phyloP scores from a whole-genome alignment of 92 coral and sea anemone genomes.

The Bergia puertoricense region DNA sequence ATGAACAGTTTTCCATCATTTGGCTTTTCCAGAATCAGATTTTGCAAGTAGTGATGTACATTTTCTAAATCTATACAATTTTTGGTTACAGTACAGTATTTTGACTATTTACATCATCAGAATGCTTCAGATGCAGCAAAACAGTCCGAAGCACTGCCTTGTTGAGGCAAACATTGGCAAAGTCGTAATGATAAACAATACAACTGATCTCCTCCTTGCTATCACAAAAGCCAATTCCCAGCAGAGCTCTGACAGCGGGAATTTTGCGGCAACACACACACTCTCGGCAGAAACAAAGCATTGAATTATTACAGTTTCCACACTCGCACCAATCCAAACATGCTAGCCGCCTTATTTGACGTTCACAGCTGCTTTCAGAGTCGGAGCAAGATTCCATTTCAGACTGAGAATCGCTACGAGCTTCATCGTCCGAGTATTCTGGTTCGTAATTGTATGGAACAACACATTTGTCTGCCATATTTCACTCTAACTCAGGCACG shows the following conservation, averaged over 20 bases:
- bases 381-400: neutral
- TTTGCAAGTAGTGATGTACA: constrained; percentile 7
- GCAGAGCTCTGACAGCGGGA: constrained; percentile 16
- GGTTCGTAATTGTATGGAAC: neutral
- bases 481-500: too few species aligned
- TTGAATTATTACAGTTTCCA: constrained; percentile 28
- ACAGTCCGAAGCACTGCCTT: constrained; percentile 32
- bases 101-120: neutral
- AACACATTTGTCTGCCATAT: neutral
- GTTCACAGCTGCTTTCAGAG: neutral
- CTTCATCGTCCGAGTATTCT: neutral
- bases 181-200: constrained; percentile 21
- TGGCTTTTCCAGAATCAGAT: neutral
- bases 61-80: neutral
- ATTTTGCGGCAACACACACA: constrained; percentile 35
- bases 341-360: neutral
- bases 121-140: constrained; percentile 14
- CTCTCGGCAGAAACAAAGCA: constrained; percentile 27
- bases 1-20: neutral
- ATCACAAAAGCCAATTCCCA: neutral
- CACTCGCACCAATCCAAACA: constrained; percentile 34
- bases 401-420: neutral
- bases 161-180: constrained; percentile 28
- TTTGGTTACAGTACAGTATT: too few species aligned
- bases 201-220: constrained; percentile 17